Evolutionary conservation across 2,888 invertebrate species (phyloP).

Genomic region (Aphrophora alni): DNA sequence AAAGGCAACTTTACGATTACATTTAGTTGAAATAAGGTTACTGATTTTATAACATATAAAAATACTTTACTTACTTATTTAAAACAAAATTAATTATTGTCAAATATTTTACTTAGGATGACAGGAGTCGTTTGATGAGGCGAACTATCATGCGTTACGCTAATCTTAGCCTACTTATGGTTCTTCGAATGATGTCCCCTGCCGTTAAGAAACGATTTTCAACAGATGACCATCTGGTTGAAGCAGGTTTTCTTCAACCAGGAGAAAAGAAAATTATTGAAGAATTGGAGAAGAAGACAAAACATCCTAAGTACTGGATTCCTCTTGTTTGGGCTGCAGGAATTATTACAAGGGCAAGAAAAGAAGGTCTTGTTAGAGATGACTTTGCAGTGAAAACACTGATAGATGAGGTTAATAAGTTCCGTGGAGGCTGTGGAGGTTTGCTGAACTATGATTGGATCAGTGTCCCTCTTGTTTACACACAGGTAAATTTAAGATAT

Average conservation of each 20-base stretch:
- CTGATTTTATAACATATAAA: no score
- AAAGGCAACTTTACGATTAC: no score
- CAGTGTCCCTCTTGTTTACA: constrained; percentile 90
- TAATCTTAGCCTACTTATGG: constrained; percentile 87
- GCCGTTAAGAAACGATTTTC: constrained; percentile 89
- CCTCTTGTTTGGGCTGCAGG: constrained; percentile 93
- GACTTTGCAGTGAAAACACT: constrained; percentile 94
- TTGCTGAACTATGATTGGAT: constrained; percentile 91
- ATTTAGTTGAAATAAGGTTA: no score
- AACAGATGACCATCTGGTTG: constrained; percentile 88
- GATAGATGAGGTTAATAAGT: constrained; percentile 87
- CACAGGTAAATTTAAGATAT: constrained; percentile 73
- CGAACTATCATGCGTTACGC: constrained; percentile 90
- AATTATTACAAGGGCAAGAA: constrained; percentile 86
- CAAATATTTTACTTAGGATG: constrained; percentile 67
- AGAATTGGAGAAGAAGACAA: constrained; percentile 84
- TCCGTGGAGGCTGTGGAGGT: constrained; percentile 81
- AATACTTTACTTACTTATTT: no score
- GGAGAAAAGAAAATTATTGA: constrained; percentile 92
- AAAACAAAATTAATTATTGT: no score
- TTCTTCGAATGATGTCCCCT: constrained; percentile 84
- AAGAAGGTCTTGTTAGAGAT: constrained; percentile 82
- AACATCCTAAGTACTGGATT: constrained; percentile 95
- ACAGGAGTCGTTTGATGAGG: constrained; percentile 86
- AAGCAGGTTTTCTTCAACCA: constrained; percentile 88